Percentiles rank a stretch among this genome's conserved stretches.
Evolutionary conservation across 2,113 vertebrate species (phyloP).

Genomic region (Stegostoma tigrinum): DNA sequence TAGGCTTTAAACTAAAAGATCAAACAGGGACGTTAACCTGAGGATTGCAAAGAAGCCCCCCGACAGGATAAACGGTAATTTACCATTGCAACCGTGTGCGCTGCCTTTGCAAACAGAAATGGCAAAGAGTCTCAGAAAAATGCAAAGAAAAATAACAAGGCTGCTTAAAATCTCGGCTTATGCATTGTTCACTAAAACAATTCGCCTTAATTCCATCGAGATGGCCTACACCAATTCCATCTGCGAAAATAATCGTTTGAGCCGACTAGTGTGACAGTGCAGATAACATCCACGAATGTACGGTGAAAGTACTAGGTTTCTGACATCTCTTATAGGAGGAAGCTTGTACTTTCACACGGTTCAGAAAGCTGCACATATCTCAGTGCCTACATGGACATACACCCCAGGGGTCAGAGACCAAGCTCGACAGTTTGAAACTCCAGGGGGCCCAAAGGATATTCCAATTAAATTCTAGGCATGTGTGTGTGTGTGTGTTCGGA

Average conservation of each 20-base stretch:
- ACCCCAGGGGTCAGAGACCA: background rate
- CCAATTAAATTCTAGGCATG: background rate
- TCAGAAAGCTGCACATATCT: background rate
- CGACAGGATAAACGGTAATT: slow-evolving; percentile 22
- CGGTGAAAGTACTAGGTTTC: background rate
- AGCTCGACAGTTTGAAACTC: background rate
- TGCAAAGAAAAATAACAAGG: background rate
- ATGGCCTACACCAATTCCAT: background rate
- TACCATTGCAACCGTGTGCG: background rate
- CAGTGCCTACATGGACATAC: background rate
- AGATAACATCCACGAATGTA: no score
- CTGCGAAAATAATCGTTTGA: background rate
- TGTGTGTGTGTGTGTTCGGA: background rate
- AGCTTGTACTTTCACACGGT: background rate
- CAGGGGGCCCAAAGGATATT: background rate
- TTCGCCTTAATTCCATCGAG: background rate
- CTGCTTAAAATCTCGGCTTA: background rate
- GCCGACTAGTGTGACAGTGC: background rate
- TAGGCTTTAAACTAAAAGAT: background rate
- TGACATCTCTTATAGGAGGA: background rate
- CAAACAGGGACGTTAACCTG: background rate
- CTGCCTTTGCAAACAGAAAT: background rate
- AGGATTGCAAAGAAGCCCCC: background rate
- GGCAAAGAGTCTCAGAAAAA: background rate
- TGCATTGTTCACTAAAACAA: background rate